These are phyloP conservation scores for Metacarcinus magister DNA, from an alignment of 2,888 invertebrate genomes.

Conservation along the genomic window DNA sequence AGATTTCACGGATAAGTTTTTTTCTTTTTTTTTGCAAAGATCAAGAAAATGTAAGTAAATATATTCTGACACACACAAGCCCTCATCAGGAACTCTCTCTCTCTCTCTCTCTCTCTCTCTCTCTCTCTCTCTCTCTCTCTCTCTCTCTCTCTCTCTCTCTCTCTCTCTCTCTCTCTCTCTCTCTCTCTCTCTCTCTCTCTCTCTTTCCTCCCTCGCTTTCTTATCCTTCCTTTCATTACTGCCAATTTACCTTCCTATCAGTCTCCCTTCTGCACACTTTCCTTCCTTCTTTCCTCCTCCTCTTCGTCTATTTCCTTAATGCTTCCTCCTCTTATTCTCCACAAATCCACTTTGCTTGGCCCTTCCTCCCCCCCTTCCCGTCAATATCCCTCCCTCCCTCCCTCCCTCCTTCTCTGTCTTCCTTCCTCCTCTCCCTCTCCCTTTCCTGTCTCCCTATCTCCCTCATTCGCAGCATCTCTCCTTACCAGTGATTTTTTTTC, in stretches of 20 bases:
- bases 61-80: neutral
- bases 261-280: conserved; percentile 10
- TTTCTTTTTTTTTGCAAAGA: neutral
- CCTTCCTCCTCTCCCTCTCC: too few species aligned
- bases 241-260: conserved; percentile 22
- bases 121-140: conserved; percentile 20
- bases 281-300: neutral
- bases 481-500: neutral
- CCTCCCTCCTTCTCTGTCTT: neutral
- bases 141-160: conserved; percentile 56
- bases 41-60: neutral
- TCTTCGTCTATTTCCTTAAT: conserved; percentile 21
- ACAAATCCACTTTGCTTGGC: conserved; percentile 36
- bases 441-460: neutral
- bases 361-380: neutral
- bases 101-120: conserved; percentile 31
- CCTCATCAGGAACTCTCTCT: neutral
- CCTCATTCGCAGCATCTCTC: neutral
- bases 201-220: conserved; percentile 5
- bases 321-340: neutral
- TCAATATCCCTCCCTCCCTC: neutral
- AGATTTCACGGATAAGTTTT: conserved; percentile 9
- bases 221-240: neutral
- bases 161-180: conserved; percentile 41
- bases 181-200: conserved; percentile 34